Evolutionary conservation across 2,797 vertebrate genomes (phyloP).

Genomic region (Saxicola maurus): DNA sequence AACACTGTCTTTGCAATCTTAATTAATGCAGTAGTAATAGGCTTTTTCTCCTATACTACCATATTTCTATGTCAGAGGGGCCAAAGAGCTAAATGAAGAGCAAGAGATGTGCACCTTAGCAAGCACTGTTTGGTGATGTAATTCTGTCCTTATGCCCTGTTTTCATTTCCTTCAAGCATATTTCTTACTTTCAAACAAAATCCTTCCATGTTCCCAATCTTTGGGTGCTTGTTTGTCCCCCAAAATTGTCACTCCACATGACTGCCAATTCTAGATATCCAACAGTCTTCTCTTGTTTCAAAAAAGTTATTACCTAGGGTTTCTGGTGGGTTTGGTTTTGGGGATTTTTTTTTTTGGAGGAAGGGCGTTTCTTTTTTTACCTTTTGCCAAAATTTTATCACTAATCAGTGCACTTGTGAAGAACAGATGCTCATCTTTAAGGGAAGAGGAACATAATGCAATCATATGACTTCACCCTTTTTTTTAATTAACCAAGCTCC

Average conservation of each 20-base stretch:
- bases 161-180: neutral
- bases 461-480: neutral
- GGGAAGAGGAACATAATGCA: neutral
- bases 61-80: neutral
- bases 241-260: neutral
- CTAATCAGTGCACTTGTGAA: neutral
- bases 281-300: neutral
- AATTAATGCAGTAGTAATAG: neutral
- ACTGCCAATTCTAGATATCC: neutral
- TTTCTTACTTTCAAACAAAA: neutral
- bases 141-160: neutral
- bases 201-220: neutral
- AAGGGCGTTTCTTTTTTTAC: fast-evolving
- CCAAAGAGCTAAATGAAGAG: neutral
- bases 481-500: neutral
- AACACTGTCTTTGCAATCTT: neutral
- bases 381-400: neutral
- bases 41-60: neutral
- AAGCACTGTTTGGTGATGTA: neutral
- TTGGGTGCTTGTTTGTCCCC: neutral
- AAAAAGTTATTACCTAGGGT: neutral
- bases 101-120: neutral
- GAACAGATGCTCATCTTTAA: neutral
- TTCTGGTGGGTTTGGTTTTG: neutral
- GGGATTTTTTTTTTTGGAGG: fast-evolving